Evolutionary conservation across 1,140 invertebrate species (phyloP), one percentile per base, ranked within the genome.

Genomic region (Sarcophaga bullata): DNA sequence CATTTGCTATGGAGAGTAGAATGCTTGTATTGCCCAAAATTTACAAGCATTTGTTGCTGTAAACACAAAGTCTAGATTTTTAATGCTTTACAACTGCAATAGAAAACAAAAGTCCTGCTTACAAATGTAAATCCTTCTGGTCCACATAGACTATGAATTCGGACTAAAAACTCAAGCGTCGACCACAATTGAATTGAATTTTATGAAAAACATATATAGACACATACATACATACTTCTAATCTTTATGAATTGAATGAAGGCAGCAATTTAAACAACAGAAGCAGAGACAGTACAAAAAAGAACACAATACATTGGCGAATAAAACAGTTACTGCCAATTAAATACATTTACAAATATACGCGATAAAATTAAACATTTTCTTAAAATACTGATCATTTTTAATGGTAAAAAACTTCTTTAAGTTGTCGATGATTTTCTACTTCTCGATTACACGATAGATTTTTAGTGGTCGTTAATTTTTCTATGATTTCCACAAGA

Each of bases 101-200:
- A 68, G n/a, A 7, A 58, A 58, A 58, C 54, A 13, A 58, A n/a
- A 58, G 54, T 68, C 62, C 62, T 68, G 62, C 62, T 68, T 19
- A 68, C 62, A 68, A 68, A 19, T 68, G 62, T 68, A 68, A 68
- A 68, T 68, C 62, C n/a, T 68, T 68, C 19, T 68, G 62, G 62
- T 68, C 62, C 62, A 68, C 19, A 68, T 68, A 68, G n/a, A 68
- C 62, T 19, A 68, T 68, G 62, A 68, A 25, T 68, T 58, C 6
- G 17, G 17, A 68, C 62, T 37, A 37, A 68, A 68, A 68, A 68
- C 62, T 19, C 62, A 15, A 68, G 62, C 62, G 25, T 37, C 25
- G 62, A 68, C 62, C 62, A 68, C 62, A 68, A 68, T 68, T 68
- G 62, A 68, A 68, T 68, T 68, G 62, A 68, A 68, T 68, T 68